Conservation (phyloP, 2,113 vertebrate species). For the Epinephelus cyanopodus region DNA sequence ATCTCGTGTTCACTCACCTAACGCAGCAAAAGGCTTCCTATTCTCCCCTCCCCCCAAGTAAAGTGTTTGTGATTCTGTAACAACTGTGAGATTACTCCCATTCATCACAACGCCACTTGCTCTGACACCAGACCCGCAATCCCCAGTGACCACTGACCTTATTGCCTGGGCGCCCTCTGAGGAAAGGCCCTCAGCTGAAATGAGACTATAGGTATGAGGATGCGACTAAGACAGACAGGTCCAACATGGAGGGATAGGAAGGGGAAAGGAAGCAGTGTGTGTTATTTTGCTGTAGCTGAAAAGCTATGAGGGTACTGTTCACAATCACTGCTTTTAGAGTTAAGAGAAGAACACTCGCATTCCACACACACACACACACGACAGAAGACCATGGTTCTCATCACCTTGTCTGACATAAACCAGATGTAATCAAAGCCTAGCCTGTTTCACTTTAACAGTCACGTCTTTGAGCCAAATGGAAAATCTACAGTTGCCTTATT, state of each 20-base stretch:
- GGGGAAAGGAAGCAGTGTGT: slow-evolving; percentile 17
- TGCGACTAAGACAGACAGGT: slow-evolving; percentile 28
- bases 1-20: slow-evolving; percentile 71
- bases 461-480: slow-evolving; percentile 59
- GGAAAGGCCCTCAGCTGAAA: slow-evolving; percentile 48
- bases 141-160: slow-evolving; percentile 63
- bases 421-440: slow-evolving; percentile 68
- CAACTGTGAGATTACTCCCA: slow-evolving; percentile 68
- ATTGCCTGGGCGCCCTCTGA: slow-evolving; percentile 29
- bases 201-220: slow-evolving; percentile 39
- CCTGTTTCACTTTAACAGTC: slow-evolving; percentile 62
- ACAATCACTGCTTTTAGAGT: slow-evolving; percentile 34
- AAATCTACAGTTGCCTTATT: slow-evolving; percentile 59
- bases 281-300: slow-evolving; percentile 32
- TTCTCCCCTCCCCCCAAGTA: slow-evolving; percentile 42
- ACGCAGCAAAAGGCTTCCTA: slow-evolving; percentile 51
- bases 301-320: slow-evolving; percentile 29
- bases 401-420: slow-evolving; percentile 53
- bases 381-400: slow-evolving; percentile 53
- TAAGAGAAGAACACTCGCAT: slow-evolving; percentile 38
- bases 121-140: slow-evolving; percentile 43
- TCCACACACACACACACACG: slow-evolving; percentile 59
- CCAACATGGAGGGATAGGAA: neutral
- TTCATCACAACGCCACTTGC: slow-evolving; percentile 69
- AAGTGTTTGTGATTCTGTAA: slow-evolving; percentile 70